Base-by-base conservation (phyloP, 2,888 invertebrate species). In the Rhingia rostrata region DNA sequence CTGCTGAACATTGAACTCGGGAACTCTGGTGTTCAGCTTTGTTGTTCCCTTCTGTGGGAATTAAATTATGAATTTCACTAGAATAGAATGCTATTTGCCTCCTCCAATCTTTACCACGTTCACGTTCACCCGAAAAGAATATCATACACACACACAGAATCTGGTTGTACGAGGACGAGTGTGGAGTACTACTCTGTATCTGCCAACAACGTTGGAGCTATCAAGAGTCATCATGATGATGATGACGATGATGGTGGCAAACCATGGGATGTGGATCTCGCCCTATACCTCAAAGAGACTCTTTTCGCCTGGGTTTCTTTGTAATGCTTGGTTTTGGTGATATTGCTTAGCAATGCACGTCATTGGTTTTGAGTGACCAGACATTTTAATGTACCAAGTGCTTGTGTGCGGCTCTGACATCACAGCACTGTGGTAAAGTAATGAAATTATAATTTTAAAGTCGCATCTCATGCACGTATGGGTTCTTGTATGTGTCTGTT, bases 31-130 rank as follows among this genome's bases (percentile, higher is more conserved):
- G 9, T 22, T 64, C 35, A 61, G 47, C 69, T 47, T 33, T 67
- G 66, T 72, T 72, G 63, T 66, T 79, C 2, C 22, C 66, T 43
- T 84, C 73, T 84, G 84, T 84, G 80, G 74, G 84, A 84, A 84
- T 75, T 80, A 72, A 84, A 80, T 84, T 84, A 84, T 84, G 80
- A 75, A 84, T 80, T 84, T 84, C 84, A 70, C 80, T 75, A 84
- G 84, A 84, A 84, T 64, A 75, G 70, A 80, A 80, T 66, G 47
- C 66, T 64, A 70, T 54, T 14, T 22, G 1, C 56, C 67, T 39
- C 67, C 83, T 63, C 67, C 61, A 22, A 22, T 22, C 22, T 22
- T 22, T 73, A 56, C 53, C 41, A 66, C 39, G 64, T 77, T 30
- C 4, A 30, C 30, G 49, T 69, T 61, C 61, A 35, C 33, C 70